phyloP scores from a whole-genome alignment of 2,888 invertebrate genomes.

The Falcaria lacertinaria region DNA sequence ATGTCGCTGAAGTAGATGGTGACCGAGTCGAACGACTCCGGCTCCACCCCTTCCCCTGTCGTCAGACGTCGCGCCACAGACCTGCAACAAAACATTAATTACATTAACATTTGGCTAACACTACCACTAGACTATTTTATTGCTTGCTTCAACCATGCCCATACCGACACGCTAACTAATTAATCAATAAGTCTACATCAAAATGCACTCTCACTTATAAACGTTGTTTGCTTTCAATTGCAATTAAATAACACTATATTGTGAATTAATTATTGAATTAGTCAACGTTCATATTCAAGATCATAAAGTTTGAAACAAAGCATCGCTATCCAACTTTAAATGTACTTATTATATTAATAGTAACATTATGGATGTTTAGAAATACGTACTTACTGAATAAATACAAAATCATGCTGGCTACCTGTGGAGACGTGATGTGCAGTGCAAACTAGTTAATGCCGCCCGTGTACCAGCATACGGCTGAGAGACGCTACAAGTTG shows the following conservation, averaged over 20 bases:
- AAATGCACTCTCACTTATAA: neutral
- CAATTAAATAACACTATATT: too few relatives aligned
- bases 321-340: too few relatives aligned
- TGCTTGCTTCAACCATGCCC: neutral
- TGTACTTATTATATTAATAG: too few relatives aligned
- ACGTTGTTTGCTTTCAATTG: neutral
- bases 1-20: slow-evolving; percentile 99
- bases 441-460: slow-evolving; percentile 9
- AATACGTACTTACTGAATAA: too few relatives aligned
- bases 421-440: slow-evolving; percentile 18
- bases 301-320: too few relatives aligned
- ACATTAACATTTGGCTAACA: neutral
- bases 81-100: slow-evolving; percentile 66
- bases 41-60: slow-evolving; percentile 93
- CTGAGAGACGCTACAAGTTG: slow-evolving; percentile 21
- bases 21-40: slow-evolving; percentile 95
- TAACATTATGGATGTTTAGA: too few relatives aligned
- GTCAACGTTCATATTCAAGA: too few relatives aligned
- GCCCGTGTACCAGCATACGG: slow-evolving; percentile 5
- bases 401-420: slow-evolving; percentile 23
- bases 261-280: too few relatives aligned
- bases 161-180: neutral
- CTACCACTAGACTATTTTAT: neutral
- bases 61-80: slow-evolving; percentile 93
- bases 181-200: neutral